Evolutionary conservation across 2,797 vertebrate species (phyloP).

Genomic region (Macropodus opercularis): DNA sequence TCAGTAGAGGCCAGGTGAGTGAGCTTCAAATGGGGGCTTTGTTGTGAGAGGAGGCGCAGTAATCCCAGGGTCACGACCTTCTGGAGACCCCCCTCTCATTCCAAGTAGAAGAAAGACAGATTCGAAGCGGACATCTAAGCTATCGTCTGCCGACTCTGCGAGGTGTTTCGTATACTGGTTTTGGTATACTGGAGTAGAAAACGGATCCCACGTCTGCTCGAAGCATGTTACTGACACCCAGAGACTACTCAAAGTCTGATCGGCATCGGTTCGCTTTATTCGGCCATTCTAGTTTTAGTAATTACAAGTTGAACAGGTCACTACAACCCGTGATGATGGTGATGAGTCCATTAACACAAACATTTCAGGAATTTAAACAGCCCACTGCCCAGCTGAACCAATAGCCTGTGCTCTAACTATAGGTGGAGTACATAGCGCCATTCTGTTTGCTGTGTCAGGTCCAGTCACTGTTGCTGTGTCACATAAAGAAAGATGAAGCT

Average conservation of each 20-base stretch:
- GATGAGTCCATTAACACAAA: slow-evolving; percentile 28
- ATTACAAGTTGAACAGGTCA: slow-evolving; percentile 12
- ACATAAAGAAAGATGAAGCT: slow-evolving; percentile 17
- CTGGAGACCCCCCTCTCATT: slow-evolving; percentile 55
- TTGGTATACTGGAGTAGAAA: background rate
- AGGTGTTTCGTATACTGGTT: slow-evolving; percentile 4
- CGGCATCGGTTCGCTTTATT: background rate
- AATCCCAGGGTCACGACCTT: slow-evolving; percentile 70
- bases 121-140: slow-evolving; percentile 31
- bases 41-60: slow-evolving; percentile 63
- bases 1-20: slow-evolving; percentile 58
- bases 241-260: background rate
- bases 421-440: slow-evolving; percentile 29
- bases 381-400: slow-evolving; percentile 61
- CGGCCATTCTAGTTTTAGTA: slow-evolving; percentile 3
- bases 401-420: slow-evolving; percentile 49
- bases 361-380: slow-evolving; percentile 62
- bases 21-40: slow-evolving; percentile 72
- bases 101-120: slow-evolving; percentile 67
- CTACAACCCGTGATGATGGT: background rate
- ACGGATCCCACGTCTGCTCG: background rate
- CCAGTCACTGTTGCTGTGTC: slow-evolving; percentile 37
- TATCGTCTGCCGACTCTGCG: background rate
- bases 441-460: slow-evolving; percentile 42
- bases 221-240: background rate